phyloP scores from a whole-genome alignment of 2,797 vertebrate species.

The Scarus forsteni region DNA sequence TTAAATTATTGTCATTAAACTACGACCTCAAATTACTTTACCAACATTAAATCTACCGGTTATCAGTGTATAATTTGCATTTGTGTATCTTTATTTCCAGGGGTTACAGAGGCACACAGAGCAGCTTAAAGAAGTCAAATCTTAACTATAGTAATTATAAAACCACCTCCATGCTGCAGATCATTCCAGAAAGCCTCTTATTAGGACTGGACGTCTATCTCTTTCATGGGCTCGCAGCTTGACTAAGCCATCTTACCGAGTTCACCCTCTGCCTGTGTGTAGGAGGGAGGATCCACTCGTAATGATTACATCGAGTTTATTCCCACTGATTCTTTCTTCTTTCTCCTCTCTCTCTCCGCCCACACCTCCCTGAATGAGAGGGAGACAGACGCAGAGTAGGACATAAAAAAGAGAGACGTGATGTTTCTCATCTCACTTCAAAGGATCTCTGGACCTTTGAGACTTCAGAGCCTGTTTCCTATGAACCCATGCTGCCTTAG shows the following conservation, averaged over 20 bases:
- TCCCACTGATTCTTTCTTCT: slow-evolving; percentile 50
- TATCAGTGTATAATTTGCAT: background rate
- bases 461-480: slow-evolving; percentile 34
- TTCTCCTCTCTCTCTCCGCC: slow-evolving; percentile 33
- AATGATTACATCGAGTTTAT: slow-evolving; percentile 58
- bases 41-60: background rate
- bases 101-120: slow-evolving; percentile 1
- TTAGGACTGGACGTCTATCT: slow-evolving; percentile 20
- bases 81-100: slow-evolving; percentile 6
- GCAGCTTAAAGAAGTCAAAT: slow-evolving; percentile 2
- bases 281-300: slow-evolving; percentile 50
- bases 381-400: slow-evolving; percentile 1
- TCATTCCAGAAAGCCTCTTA: slow-evolving; percentile 47
- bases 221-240: slow-evolving; percentile 40
- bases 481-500: slow-evolving; percentile 27
- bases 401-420: slow-evolving; percentile 12
- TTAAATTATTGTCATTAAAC: slow-evolving; percentile 10
- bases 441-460: slow-evolving; percentile 50
- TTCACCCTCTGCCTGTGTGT: slow-evolving; percentile 44
- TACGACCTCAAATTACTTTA: slow-evolving; percentile 7
- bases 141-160: slow-evolving; percentile 15
- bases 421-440: slow-evolving; percentile 60
- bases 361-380: slow-evolving; percentile 35
- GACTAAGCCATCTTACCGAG: slow-evolving; percentile 47
- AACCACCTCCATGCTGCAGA: slow-evolving; percentile 15